Evolutionary conservation across 2,113 vertebrate species (phyloP).

Genomic region (Telmatochromis sp.): DNA sequence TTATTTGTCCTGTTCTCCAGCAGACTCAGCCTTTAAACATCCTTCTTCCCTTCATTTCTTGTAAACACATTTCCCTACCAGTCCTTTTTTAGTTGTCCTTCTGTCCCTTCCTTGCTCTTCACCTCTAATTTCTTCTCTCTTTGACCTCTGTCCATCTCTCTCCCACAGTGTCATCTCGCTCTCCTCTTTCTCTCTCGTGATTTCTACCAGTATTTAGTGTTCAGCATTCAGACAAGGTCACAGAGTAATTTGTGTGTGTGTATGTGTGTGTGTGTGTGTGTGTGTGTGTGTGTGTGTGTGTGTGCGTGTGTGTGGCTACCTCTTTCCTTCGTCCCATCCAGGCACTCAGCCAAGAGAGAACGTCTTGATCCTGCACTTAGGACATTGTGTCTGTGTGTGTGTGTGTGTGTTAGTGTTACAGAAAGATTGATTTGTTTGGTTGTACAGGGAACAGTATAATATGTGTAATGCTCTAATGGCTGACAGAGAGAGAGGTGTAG

Average conservation of each 20-base stretch:
- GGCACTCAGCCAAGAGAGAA: slow-evolving; percentile 46
- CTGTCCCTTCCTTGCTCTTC: background rate
- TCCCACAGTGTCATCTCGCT: background rate
- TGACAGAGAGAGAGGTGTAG: background rate
- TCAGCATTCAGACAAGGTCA: slow-evolving; percentile 52
- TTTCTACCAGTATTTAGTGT: slow-evolving; percentile 32
- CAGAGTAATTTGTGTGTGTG: slow-evolving; percentile 20
- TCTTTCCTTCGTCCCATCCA: slow-evolving; percentile 3
- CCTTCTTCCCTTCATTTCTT: background rate
- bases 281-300: background rate
- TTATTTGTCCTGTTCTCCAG: background rate
- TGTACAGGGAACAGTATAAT: slow-evolving; percentile 16
- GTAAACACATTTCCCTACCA: background rate
- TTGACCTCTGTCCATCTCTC: background rate
- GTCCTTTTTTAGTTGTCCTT: background rate
- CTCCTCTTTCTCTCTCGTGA: background rate
- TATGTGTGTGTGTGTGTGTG: slow-evolving; percentile 6
- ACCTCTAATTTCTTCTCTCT: background rate
- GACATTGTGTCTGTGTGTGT: slow-evolving; percentile 3
- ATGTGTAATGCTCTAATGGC: slow-evolving; percentile 22
- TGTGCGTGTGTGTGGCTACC: background rate
- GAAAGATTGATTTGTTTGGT: background rate
- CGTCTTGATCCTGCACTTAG: slow-evolving; percentile 34
- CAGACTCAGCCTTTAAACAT: background rate
- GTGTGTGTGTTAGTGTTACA: background rate